Conservation (phyloP, 2,797 vertebrate genomes). For the Sebastes diploproa region DNA sequence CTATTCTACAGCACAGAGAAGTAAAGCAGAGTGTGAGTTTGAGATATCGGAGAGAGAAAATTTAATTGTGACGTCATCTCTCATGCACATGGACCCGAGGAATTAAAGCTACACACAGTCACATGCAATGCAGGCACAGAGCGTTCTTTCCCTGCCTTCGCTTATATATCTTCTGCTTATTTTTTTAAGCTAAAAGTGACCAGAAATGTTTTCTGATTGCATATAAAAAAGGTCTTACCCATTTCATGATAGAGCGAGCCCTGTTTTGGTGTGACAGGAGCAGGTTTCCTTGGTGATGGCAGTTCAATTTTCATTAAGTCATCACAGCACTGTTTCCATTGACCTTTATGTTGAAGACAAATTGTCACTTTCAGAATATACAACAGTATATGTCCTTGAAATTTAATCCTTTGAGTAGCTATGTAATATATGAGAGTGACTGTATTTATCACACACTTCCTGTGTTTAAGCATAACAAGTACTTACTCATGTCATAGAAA, state of each 20-base stretch:
- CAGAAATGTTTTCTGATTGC: neutral
- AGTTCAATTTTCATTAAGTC: slow-evolving; percentile 93
- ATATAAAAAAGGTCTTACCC: slow-evolving; percentile 79
- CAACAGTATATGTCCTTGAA: neutral
- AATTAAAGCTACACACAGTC: slow-evolving; percentile 41
- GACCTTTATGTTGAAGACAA: slow-evolving; percentile 77
- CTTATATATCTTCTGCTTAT: neutral
- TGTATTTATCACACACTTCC: neutral
- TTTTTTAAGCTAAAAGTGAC: neutral
- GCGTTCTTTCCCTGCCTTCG: neutral
- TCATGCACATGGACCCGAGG: slow-evolving; percentile 47
- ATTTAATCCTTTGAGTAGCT: neutral
- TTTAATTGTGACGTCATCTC: slow-evolving; percentile 40
- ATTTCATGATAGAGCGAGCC: slow-evolving; percentile 96
- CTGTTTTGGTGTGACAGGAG: slow-evolving; percentile 87
- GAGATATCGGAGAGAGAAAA: slow-evolving; percentile 45
- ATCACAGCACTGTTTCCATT: slow-evolving; percentile 96
- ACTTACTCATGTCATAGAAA: slow-evolving; percentile 95
- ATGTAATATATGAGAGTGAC: neutral
- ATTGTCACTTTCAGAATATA: neutral
- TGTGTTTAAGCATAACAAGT: neutral
- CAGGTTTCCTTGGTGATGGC: slow-evolving; percentile 87
- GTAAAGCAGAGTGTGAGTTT: slow-evolving; percentile 65
- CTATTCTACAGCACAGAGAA: slow-evolving; percentile 58
- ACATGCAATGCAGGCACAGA: slow-evolving; percentile 48